Evolutionary conservation across 1,140 invertebrate species (phyloP), one percentile per base, ranked within the genome.

Genomic region (Oryzaephilus surinamensis): DNA sequence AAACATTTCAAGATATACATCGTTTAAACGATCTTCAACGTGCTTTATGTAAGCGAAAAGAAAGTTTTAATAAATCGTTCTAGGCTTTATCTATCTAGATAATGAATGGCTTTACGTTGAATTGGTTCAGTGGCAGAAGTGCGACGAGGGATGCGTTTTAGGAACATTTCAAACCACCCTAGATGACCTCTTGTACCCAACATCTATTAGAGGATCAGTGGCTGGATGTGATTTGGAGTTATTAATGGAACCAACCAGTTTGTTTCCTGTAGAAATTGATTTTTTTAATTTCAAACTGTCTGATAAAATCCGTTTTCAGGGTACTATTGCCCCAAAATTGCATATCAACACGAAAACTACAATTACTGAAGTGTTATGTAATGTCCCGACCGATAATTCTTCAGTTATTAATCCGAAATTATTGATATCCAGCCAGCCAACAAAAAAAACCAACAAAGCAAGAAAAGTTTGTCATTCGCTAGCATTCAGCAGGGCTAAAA

Each of bases 141-240:
- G 50, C 6, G 57, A 64, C 8, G 60, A 58, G 18, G 70, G 65
- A 33, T 56, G 70, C 2, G 58, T 73, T 38, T 58, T 81, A 8
- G 75, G 77, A 1, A 70, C 68, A 21, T 81, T 79, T 54, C 59
- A 73, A 26, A 74, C 73, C 2, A 66, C 71, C 34, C 54, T 81
- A 2, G 67, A 66, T 14, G 74, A 80, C 48, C 61, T 81, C 6
- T 58, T 81, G 2, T 79, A 77, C 58, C 75, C 76, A 2, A 61
- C 58, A 10, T 60, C 54, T 23, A 38, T 43, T 8, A 57, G 46
- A 30, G 61, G 62, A 19, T 48, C 66, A 13, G 31, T 67, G 2
- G 48, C 60, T 8, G 69, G 68, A 21, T 65, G 72, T 19, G 73
- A 77, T 40, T 62, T 80, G 2, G 77, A 79, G 52, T 57, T 81